Evolutionary conservation across 2,113 vertebrate genomes (phyloP).

Genomic region (Engystomops pustulosus): DNA sequence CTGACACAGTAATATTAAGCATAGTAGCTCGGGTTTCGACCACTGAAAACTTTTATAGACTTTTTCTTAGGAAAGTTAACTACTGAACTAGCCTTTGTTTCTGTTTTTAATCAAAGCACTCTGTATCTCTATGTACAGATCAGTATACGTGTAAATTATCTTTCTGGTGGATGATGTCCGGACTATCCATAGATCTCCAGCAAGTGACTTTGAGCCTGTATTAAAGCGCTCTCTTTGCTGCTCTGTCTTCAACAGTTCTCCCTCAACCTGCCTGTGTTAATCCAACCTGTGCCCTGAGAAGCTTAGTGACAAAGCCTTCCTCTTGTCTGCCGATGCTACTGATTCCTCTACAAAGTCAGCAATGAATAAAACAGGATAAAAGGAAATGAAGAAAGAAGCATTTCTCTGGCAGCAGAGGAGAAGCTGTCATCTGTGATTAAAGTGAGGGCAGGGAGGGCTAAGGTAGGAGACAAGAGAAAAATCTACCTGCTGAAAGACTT

Average conservation of each 20-base stretch:
- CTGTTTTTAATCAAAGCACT: neutral
- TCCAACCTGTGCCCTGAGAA: conserved; percentile 54
- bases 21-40: too few species aligned
- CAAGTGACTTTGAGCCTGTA: neutral
- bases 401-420: conserved; percentile 54
- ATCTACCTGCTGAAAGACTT: conserved; percentile 60
- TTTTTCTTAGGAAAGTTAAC: too few species aligned
- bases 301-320: conserved; percentile 58
- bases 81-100: too few species aligned
- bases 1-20: too few species aligned
- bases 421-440: conserved; percentile 59
- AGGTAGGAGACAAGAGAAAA: conserved; percentile 49
- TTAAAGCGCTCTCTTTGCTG: neutral
- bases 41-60: too few species aligned
- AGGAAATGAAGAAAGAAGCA: conserved; percentile 54
- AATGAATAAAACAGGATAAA: conserved; percentile 57
- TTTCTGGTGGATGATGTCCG: neutral
- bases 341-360: conserved; percentile 57
- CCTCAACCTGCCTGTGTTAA: conserved; percentile 32
- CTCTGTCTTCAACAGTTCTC: conserved; percentile 19
- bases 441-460: conserved; percentile 56
- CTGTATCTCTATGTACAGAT: neutral
- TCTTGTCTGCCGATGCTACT: conserved; percentile 57
- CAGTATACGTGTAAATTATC: neutral
- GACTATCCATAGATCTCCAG: neutral